Evolutionary conservation across 2,888 invertebrate genomes (phyloP).

Genomic region (Dryocosmus kuriphilus): DNA sequence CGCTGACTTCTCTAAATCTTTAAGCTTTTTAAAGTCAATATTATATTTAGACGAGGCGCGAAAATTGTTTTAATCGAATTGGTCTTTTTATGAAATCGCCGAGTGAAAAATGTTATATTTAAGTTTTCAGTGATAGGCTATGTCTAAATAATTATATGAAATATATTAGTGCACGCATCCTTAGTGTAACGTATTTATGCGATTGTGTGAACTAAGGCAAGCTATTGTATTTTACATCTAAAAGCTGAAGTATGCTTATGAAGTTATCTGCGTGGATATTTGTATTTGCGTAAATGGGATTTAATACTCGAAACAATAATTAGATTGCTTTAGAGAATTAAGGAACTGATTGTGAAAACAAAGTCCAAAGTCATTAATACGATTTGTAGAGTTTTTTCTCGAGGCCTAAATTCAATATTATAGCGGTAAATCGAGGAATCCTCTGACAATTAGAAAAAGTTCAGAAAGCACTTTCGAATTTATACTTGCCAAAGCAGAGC

Average conservation of each 20-base stretch:
- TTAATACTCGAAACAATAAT: constrained; percentile 28
- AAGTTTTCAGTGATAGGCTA: neutral
- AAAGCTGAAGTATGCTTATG: neutral
- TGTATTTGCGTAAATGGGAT: neutral
- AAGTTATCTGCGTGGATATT: neutral
- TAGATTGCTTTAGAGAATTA: neutral
- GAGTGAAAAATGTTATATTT: neutral
- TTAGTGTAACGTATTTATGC: constrained; percentile 15
- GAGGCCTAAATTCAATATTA: neutral
- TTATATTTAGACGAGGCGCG: neutral
- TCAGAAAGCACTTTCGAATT: constrained; percentile 1
- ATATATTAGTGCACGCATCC: constrained; percentile 10
- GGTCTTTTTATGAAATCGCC: neutral
- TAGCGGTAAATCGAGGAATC: neutral
- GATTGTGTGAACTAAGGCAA: neutral
- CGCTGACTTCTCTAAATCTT: neutral
- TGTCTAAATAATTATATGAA: constrained; percentile 13
- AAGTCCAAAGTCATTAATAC: neutral
- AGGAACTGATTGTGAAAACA: neutral
- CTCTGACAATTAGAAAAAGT: neutral
- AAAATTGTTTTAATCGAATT: neutral
- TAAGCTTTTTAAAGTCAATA: neutral
- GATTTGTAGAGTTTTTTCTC: neutral
- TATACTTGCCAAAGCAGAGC: constrained; percentile 5
- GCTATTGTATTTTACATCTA: constrained; percentile 7